A percentile compares a stretch with the other conserved stretches of the same genome.
phyloP scores from a whole-genome alignment of 2,888 invertebrate species.

The Pollenia angustigena region DNA sequence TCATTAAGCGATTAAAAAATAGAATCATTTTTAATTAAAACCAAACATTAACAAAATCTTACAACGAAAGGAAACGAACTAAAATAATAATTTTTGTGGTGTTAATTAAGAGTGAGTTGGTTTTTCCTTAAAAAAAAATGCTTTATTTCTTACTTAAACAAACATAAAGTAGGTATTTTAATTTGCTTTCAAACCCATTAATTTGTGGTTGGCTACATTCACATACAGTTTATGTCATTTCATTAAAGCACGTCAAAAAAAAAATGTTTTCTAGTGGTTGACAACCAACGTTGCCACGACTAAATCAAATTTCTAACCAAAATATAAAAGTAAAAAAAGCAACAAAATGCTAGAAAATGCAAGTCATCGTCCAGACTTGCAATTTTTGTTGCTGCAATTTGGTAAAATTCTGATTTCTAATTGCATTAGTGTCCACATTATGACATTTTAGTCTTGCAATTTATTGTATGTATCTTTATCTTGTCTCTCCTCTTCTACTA shows the following conservation, averaged over 20 bases:
- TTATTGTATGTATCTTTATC: no score
- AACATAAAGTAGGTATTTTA: slow-evolving; percentile 42
- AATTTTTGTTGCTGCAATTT: no score
- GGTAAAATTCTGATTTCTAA: no score
- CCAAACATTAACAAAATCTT: slow-evolving; percentile 54
- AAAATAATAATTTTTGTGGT: slow-evolving; percentile 46
- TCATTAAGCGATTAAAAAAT: slow-evolving; percentile 50
- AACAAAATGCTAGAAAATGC: no score
- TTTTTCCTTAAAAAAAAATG: slow-evolving; percentile 32
- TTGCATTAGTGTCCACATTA: no score
- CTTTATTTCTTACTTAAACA: slow-evolving; percentile 21
- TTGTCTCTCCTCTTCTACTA: no score
- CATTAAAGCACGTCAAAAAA: slow-evolving; percentile 22
- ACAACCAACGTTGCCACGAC: not conserved
- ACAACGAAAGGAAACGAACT: slow-evolving; percentile 32
- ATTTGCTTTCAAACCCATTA: slow-evolving; percentile 43
- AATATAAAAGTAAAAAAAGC: no score
- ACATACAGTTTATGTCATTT: slow-evolving; percentile 25
- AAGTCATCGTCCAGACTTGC: no score
- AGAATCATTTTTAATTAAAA: slow-evolving; percentile 60
- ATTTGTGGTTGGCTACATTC: slow-evolving; percentile 47
- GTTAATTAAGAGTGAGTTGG: not conserved
- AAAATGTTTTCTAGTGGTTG: slow-evolving; percentile 48
- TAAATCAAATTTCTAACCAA: no score
- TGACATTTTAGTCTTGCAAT: no score